phyloP scores from a whole-genome alignment of 2,113 vertebrate species.

The Rafetus swinhoei region DNA sequence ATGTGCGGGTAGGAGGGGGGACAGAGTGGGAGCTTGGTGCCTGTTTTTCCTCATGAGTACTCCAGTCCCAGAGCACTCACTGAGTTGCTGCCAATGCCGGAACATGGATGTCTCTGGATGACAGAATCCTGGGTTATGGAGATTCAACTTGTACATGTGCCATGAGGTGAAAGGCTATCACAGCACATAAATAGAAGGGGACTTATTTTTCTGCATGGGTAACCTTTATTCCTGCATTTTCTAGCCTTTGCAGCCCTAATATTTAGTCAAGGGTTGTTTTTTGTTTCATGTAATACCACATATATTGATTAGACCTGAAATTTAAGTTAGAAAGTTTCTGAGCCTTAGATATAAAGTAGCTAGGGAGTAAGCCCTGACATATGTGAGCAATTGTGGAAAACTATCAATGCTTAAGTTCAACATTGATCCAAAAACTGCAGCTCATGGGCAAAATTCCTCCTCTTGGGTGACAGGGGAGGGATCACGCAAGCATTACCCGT shows the following conservation, averaged over 20 bases:
- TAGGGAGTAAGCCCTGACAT: background rate
- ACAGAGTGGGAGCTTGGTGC: no score
- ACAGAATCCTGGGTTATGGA: no score
- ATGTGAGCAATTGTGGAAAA: background rate
- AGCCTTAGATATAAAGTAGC: background rate
- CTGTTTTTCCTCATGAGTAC: no score
- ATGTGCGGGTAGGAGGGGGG: no score
- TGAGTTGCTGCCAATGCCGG: no score
- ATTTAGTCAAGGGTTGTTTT: background rate
- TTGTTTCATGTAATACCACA: background rate
- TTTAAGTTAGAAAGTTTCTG: background rate
- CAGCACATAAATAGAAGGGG: background rate
- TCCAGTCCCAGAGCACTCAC: no score
- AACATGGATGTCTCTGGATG: no score
- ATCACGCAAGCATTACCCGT: no score
- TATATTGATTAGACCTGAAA: background rate
- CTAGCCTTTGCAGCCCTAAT: background rate
- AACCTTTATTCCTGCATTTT: background rate
- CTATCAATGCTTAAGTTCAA: background rate
- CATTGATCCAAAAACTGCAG: background rate
- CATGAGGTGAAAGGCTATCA: background rate
- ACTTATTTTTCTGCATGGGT: background rate
- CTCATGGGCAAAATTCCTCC: background rate
- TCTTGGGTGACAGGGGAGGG: no score
- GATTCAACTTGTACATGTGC: background rate